Evolutionary conservation across 2,888 invertebrate genomes (phyloP).

Genomic region (Drosophila koepferae): DNA sequence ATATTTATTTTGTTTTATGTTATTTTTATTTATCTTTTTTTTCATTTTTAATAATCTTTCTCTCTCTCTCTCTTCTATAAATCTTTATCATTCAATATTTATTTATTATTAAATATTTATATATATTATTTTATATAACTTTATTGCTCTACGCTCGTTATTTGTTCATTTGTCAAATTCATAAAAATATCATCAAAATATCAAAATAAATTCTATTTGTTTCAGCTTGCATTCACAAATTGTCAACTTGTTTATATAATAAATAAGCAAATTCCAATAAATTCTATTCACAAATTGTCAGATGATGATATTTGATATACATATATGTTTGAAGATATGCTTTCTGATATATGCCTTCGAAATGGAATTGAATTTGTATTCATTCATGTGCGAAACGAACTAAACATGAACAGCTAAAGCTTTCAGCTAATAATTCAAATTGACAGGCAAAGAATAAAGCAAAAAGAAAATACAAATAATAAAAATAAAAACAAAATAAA

Average conservation of each 20-base stretch:
- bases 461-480: not conserved
- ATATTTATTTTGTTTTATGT: no score
- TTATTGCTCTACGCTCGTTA: not conserved
- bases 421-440: not conserved
- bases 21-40: no score
- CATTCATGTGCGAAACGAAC: slow-evolving; percentile 4
- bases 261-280: no score
- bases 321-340: not conserved
- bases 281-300: not conserved
- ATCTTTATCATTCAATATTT: no score
- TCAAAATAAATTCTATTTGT: not conserved
- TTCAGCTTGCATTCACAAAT: not conserved
- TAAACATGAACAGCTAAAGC: not conserved
- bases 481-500: no score
- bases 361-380: not conserved
- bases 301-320: not conserved
- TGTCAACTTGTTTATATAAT: no score
- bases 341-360: not conserved
- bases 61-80: no score
- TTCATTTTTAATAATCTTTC: no score
- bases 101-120: no score
- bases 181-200: no score
- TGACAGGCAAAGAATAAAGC: not conserved
- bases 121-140: not conserved
- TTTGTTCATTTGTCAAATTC: not conserved